Percentiles rank a stretch among this genome's conserved stretches.
phyloP scores from a whole-genome alignment of 2,113 vertebrate genomes.

The Pelodiscus sinensis region DNA sequence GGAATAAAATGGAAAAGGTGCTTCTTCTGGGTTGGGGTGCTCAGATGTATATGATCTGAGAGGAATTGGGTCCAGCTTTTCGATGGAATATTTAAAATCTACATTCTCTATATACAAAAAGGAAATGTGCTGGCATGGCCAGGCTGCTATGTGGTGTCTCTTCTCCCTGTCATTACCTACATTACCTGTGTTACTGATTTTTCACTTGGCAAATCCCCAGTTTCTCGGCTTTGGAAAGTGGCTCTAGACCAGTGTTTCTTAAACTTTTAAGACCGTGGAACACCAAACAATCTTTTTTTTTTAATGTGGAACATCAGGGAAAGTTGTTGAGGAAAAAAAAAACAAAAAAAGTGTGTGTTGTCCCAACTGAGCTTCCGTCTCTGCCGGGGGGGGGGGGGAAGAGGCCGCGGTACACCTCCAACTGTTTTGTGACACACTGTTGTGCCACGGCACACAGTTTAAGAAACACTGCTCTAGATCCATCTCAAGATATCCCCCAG shows the following conservation, averaged over 20 bases:
- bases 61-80: conserved; percentile 51
- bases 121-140: not conserved
- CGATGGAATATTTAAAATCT: conserved; percentile 60
- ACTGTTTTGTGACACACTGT: too few relatives aligned
- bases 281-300: too few relatives aligned
- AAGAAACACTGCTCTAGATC: not conserved
- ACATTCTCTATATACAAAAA: conserved; percentile 34
- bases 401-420: too few relatives aligned
- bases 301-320: too few relatives aligned
- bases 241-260: not conserved
- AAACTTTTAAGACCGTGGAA: too few relatives aligned
- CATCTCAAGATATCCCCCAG: not conserved
- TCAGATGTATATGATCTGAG: conserved; percentile 40
- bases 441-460: too few relatives aligned
- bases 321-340: too few relatives aligned
- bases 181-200: not conserved
- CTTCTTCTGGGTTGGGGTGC: not conserved
- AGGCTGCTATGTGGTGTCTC: not conserved
- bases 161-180: not conserved
- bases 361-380: too few relatives aligned
- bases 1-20: conserved; percentile 37
- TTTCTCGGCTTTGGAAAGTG: not conserved
- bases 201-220: not conserved
- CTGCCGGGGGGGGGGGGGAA: too few relatives aligned
- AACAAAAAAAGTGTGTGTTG: too few relatives aligned